A percentile compares a stretch with the other conserved stretches of the same genome.
Evolutionary conservation across 2,888 invertebrate genomes (phyloP).

Genomic region (Drosophila nr. perissopoda): DNA sequence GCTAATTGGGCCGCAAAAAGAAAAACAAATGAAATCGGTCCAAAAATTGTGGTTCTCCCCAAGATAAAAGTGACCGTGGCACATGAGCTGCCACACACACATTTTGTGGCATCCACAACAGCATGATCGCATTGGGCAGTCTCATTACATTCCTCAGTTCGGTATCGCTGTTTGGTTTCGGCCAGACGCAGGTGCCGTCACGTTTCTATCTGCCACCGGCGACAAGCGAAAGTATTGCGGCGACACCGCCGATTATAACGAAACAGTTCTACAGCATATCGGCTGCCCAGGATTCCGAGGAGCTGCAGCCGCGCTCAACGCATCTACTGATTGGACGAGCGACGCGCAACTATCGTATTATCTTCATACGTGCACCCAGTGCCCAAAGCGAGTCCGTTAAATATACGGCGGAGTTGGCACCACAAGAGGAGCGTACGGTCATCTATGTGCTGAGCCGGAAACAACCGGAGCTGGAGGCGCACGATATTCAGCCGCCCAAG

Average conservation of each 20-base stretch:
- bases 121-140: slow-evolving; percentile 47
- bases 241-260: slow-evolving; percentile 72
- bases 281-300: slow-evolving; percentile 82
- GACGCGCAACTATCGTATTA: slow-evolving; percentile 83
- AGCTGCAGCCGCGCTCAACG: slow-evolving; percentile 55
- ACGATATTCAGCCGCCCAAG: slow-evolving; percentile 78
- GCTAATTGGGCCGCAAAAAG: slow-evolving; percentile 42
- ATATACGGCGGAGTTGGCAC: slow-evolving; percentile 81
- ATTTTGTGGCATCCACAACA: slow-evolving; percentile 39
- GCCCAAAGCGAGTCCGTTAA: slow-evolving; percentile 59
- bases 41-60: slow-evolving; percentile 26
- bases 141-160: slow-evolving; percentile 11
- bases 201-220: slow-evolving; percentile 56
- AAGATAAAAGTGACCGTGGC: slow-evolving; percentile 30
- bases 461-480: slow-evolving; percentile 74
- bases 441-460: slow-evolving; percentile 84
- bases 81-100: slow-evolving; percentile 20
- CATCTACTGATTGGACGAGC: slow-evolving; percentile 82
- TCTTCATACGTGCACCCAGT: slow-evolving; percentile 84
- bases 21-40: slow-evolving; percentile 3
- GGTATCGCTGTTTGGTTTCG: background rate
- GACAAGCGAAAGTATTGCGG: slow-evolving; percentile 8
- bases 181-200: slow-evolving; percentile 33
- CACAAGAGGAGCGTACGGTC: slow-evolving; percentile 84
- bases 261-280: slow-evolving; percentile 83